Evolutionary conservation across 2,888 invertebrate genomes (phyloP).

Genomic region (Nebria salina): DNA sequence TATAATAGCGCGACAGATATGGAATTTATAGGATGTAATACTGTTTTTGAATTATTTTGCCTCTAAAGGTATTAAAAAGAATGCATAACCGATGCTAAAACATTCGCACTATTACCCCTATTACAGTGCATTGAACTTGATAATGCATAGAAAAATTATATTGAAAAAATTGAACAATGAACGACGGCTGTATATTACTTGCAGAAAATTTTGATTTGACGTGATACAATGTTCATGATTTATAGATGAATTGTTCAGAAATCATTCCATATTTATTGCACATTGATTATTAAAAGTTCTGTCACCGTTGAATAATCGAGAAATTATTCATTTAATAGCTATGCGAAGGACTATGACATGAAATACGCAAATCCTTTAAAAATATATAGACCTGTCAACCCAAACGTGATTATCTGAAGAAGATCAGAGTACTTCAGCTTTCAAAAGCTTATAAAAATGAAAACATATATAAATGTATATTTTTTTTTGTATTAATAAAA

Average conservation of each 20-base stretch:
- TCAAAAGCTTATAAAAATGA: too few relatives aligned
- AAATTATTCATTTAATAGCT: not conserved
- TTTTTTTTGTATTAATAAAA: too few relatives aligned
- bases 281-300: not conserved
- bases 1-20: not conserved
- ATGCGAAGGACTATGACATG: not conserved
- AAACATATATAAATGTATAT: too few relatives aligned
- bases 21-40: not conserved
- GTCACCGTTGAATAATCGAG: not conserved
- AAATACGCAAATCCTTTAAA: not conserved
- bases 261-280: constrained; percentile 3
- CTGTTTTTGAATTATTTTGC: not conserved
- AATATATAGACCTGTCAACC: not conserved
- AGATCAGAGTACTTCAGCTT: too few relatives aligned
- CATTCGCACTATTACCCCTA: not conserved
- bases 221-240: constrained; percentile 21
- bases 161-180: not conserved
- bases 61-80: not conserved
- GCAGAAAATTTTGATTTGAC: constrained; percentile 26
- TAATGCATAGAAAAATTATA: not conserved
- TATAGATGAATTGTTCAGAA: constrained; percentile 29
- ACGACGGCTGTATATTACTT: not conserved
- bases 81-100: not conserved
- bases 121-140: not conserved
- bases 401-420: not conserved